phyloP scores from a whole-genome alignment of 2,888 invertebrate species.

The Drosophila ustulata region DNA sequence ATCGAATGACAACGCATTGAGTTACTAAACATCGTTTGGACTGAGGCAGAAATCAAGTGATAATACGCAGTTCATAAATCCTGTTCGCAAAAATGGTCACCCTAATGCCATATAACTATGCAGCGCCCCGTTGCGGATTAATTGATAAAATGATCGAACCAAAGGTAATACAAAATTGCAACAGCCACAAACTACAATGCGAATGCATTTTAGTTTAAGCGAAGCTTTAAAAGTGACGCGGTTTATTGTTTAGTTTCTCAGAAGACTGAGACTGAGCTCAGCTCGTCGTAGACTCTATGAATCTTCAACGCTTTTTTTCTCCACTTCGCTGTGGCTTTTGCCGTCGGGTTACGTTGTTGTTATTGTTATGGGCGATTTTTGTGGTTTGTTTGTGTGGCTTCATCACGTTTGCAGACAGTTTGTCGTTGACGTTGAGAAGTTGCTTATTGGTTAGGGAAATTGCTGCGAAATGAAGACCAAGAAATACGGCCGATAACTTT shows the following conservation, averaged over 20 bases:
- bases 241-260: slow-evolving; percentile 24
- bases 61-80: slow-evolving; percentile 36
- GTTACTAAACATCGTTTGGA: slow-evolving; percentile 45
- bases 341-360: slow-evolving; percentile 45
- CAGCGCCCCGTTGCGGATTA: slow-evolving; percentile 85
- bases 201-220: slow-evolving; percentile 17
- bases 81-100: slow-evolving; percentile 83
- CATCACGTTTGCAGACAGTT: slow-evolving; percentile 25
- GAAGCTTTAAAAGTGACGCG: slow-evolving; percentile 70
- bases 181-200: slow-evolving; percentile 5
- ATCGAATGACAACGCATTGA: slow-evolving; percentile 51
- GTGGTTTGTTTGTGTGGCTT: slow-evolving; percentile 53
- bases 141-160: slow-evolving; percentile 86
- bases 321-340: slow-evolving; percentile 37
- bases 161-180: slow-evolving; percentile 81
- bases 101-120: slow-evolving; percentile 85
- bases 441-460: neutral
- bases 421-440: slow-evolving; percentile 10
- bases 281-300: slow-evolving; percentile 2
- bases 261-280: slow-evolving; percentile 5
- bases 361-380: slow-evolving; percentile 20
- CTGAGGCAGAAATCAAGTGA: slow-evolving; percentile 20
- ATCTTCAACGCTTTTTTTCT: slow-evolving; percentile 21
- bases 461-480: neutral
- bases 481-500: neutral